Conservation (phyloP, 2,113 vertebrate species). For the Columbina picui region DNA sequence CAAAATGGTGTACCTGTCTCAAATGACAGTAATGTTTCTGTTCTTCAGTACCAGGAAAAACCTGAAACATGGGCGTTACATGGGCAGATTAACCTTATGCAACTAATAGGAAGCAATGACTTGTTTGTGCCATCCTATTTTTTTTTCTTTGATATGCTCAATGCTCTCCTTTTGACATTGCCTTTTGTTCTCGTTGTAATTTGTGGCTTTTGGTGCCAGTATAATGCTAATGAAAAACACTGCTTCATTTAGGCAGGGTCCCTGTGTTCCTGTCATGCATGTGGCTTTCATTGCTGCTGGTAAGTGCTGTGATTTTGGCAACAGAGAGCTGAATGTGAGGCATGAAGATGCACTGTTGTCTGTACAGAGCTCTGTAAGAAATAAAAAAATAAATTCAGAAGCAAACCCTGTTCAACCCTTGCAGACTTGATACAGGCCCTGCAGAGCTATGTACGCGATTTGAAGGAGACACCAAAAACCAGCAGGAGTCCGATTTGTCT, state of each 20-base stretch:
- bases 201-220: conserved; percentile 20
- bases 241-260: background rate
- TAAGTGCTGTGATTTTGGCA: conserved; percentile 12
- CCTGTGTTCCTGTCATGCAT: conserved; percentile 15
- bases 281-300: conserved; percentile 39
- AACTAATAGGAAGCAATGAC: background rate
- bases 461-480: background rate
- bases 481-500: background rate
- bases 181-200: conserved; percentile 37
- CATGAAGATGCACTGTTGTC: background rate
- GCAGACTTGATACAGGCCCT: background rate
- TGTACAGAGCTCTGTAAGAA: background rate
- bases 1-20: background rate
- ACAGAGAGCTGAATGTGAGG: background rate
- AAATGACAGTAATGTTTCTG: background rate
- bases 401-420: background rate
- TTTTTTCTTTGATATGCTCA: background rate
- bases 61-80: fast-evolving
- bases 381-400: background rate
- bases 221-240: conserved; percentile 36
- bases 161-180: conserved; percentile 10
- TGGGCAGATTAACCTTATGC: background rate
- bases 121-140: background rate
- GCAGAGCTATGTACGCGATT: background rate
- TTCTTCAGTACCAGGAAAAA: background rate